phyloP scores from a whole-genome alignment of 2,113 vertebrate species.

The Albula glossodonta region DNA sequence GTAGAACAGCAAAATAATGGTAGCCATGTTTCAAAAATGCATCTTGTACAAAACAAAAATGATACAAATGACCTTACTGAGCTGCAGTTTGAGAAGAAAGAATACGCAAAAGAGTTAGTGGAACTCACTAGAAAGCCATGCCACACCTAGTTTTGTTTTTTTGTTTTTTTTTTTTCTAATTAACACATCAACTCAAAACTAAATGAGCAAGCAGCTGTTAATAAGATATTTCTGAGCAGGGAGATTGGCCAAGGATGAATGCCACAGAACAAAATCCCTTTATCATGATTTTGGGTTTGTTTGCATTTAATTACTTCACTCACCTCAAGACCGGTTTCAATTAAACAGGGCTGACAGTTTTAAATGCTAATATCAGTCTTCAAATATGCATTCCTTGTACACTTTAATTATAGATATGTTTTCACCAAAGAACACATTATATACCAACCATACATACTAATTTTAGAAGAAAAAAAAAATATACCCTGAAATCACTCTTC shows the following conservation, averaged over 20 bases:
- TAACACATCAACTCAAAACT: slow-evolving; percentile 8
- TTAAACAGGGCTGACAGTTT: slow-evolving; percentile 15
- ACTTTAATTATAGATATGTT: not conserved
- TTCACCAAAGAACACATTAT: slow-evolving; percentile 4
- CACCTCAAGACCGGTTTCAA: slow-evolving; percentile 16
- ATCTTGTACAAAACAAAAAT: not conserved
- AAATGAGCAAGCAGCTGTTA: slow-evolving; percentile 7
- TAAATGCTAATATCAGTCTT: slow-evolving; percentile 9
- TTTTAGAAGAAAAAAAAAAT: not conserved
- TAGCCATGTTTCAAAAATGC: not conserved
- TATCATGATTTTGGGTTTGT: slow-evolving; percentile 20
- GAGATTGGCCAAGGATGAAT: slow-evolving; percentile 4
- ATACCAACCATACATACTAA: slow-evolving; percentile 1
- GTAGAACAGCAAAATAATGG: not conserved
- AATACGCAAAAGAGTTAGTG: not conserved
- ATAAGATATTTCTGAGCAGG: slow-evolving; percentile 1
- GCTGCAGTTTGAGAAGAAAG: not conserved
- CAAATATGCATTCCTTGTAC: not conserved
- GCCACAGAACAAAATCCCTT: slow-evolving; percentile 1
- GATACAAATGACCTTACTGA: not conserved
- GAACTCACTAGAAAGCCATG: not conserved
- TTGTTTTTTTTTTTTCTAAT: not conserved
- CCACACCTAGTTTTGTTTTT: not conserved
- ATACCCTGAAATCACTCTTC: not conserved
- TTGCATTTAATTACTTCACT: slow-evolving; percentile 12